Evolutionary conservation across 2,888 invertebrate genomes (phyloP).

Genomic region (Anagyrus pseudococci): DNA sequence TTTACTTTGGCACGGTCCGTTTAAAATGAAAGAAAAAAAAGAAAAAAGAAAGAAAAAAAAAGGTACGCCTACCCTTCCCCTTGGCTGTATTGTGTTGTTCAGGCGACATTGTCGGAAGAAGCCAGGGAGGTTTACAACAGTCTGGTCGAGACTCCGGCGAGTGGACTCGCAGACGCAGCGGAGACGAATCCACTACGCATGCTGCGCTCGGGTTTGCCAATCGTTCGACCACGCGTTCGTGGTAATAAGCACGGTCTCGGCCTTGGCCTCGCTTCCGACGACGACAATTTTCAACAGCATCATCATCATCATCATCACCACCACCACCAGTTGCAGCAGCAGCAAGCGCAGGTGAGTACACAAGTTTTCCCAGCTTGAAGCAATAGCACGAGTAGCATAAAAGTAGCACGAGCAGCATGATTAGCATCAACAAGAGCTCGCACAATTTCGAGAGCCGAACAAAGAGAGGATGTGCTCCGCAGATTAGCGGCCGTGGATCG

Average conservation of each 20-base stretch:
- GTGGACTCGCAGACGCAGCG: constrained; percentile 46
- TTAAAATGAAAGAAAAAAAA: neutral
- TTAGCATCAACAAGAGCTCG: no score
- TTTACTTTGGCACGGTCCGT: constrained; percentile 13
- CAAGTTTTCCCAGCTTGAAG: no score
- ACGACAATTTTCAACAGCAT: no score
- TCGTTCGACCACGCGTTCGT: constrained; percentile 65
- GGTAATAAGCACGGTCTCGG: constrained; percentile 66
- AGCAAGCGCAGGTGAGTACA: neutral
- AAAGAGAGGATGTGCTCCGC: neutral
- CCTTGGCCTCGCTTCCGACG: no score
- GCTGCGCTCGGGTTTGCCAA: constrained; percentile 68
- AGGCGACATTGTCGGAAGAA: constrained; percentile 86
- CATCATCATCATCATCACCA: constrained; percentile 24
- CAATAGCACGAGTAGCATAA: no score
- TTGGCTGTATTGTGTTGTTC: constrained; percentile 54
- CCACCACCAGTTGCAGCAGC: constrained; percentile 9
- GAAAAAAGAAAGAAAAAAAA: no score
- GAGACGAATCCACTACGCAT: constrained; percentile 71
- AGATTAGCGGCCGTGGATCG: constrained; percentile 19
- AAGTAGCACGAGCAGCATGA: no score
- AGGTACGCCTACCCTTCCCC: constrained; percentile 45
- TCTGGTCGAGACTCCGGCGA: constrained; percentile 75
- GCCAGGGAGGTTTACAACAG: constrained; percentile 93
- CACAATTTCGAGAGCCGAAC: no score